Conservation (phyloP, 2,797 vertebrate genomes). For the Chromobotia macracanthus region DNA sequence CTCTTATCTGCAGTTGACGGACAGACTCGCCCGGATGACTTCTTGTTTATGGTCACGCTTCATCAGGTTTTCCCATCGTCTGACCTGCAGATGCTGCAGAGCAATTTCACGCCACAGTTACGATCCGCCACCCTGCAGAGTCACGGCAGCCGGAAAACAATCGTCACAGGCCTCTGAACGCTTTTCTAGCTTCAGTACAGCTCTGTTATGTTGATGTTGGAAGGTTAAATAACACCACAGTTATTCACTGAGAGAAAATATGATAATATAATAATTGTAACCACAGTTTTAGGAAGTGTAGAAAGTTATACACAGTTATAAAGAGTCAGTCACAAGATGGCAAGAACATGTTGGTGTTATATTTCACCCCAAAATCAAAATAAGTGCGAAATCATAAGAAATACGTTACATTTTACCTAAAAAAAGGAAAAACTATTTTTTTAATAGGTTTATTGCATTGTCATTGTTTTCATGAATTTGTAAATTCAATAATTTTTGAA, state of each 20-base stretch:
- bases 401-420: too few relatives aligned
- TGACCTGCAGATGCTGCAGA: conserved; percentile 44
- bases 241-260: not conserved
- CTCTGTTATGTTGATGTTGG: conserved; percentile 15
- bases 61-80: conserved; percentile 43
- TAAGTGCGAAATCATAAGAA: too few relatives aligned
- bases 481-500: too few relatives aligned
- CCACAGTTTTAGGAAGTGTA: too few relatives aligned
- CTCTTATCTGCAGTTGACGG: conserved; percentile 47
- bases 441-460: too few relatives aligned
- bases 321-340: not conserved
- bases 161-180: conserved; percentile 23
- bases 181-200: conserved; percentile 21
- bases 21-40: conserved; percentile 44
- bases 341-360: not conserved
- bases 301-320: too few relatives aligned
- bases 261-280: too few relatives aligned
- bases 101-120: conserved; percentile 46
- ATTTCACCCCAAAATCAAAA: not conserved
- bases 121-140: conserved; percentile 43
- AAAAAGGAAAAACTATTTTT: too few relatives aligned
- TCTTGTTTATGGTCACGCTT: conserved; percentile 56
- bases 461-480: too few relatives aligned
- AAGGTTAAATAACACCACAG: not conserved
- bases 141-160: conserved; percentile 32